Evolutionary conservation across 2,113 vertebrate genomes (phyloP).

Genomic region (Microcebus ravelobensis): DNA sequence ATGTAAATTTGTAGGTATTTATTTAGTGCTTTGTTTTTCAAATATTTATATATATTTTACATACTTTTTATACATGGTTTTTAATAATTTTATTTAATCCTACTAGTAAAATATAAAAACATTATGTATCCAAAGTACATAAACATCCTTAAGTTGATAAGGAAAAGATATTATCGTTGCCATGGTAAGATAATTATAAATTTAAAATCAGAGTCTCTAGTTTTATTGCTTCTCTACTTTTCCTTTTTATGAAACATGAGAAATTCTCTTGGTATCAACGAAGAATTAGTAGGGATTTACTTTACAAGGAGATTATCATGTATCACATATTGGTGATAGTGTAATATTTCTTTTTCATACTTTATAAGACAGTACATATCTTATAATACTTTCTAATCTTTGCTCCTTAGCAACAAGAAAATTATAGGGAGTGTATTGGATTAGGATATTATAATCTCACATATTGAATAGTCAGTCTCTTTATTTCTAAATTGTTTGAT

Average conservation of each 20-base stretch:
- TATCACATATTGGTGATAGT: background rate
- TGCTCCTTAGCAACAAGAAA: slow-evolving; percentile 23
- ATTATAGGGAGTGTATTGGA: background rate
- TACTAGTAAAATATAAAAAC: slow-evolving; percentile 16
- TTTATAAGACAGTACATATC: background rate
- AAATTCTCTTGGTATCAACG: background rate
- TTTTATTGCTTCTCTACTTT: background rate
- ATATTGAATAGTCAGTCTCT: background rate
- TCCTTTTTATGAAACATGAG: background rate
- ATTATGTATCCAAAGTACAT: background rate
- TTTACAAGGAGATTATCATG: slow-evolving; percentile 28
- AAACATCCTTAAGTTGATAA: background rate
- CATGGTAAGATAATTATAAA: background rate
- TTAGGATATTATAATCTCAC: background rate
- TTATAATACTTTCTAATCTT: slow-evolving; percentile 33
- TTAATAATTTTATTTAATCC: background rate
- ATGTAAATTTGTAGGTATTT: background rate
- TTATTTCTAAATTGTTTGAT: slow-evolving; percentile 43
- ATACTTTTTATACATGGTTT: background rate
- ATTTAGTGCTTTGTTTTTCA: background rate
- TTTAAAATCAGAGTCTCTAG: background rate
- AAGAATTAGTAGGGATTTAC: slow-evolving; percentile 8
- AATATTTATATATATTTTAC: background rate
- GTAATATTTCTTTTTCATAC: background rate
- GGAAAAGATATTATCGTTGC: background rate